Conservation (phyloP, 1,140 invertebrate species). For the Drosophila orena region DNA sequence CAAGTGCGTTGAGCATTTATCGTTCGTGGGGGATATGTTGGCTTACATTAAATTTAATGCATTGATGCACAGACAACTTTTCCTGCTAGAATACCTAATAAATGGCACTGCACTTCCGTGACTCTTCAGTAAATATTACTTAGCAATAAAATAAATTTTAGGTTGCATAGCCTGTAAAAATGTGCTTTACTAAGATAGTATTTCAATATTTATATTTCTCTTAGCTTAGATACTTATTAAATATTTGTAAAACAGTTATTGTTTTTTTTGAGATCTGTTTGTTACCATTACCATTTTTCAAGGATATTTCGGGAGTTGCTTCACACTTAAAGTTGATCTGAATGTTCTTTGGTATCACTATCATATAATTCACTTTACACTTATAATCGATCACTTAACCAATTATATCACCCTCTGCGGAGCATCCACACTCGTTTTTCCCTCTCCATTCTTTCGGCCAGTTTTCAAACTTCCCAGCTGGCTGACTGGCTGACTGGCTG, state of each 20-base stretch:
- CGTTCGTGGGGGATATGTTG: not conserved
- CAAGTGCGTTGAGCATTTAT: not conserved
- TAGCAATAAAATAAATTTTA: not conserved
- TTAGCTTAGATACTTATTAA: not conserved
- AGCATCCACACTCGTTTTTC: slow-evolving; percentile 43
- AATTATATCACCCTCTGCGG: slow-evolving; percentile 34
- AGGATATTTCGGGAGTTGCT: too few species aligned
- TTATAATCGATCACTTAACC: slow-evolving; percentile 59
- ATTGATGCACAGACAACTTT: too few species aligned
- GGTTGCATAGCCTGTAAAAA: too few species aligned
- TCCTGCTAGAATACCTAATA: too few species aligned
- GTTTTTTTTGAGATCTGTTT: too few species aligned
- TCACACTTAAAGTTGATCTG: not conserved
- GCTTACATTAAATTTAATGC: not conserved
- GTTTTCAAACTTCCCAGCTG: slow-evolving; percentile 49
- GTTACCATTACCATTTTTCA: too few species aligned
- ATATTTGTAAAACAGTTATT: too few species aligned
- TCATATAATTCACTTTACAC: slow-evolving; percentile 19
- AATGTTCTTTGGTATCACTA: not conserved
- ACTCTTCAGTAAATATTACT: too few species aligned
- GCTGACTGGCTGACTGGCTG: slow-evolving; percentile 68
- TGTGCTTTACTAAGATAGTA: too few species aligned
- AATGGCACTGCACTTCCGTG: too few species aligned
- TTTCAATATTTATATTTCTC: not conserved
- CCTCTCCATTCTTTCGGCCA: slow-evolving; percentile 31